Conservation (phyloP, 2,888 invertebrate genomes). For the Ophion obscuratus region DNA sequence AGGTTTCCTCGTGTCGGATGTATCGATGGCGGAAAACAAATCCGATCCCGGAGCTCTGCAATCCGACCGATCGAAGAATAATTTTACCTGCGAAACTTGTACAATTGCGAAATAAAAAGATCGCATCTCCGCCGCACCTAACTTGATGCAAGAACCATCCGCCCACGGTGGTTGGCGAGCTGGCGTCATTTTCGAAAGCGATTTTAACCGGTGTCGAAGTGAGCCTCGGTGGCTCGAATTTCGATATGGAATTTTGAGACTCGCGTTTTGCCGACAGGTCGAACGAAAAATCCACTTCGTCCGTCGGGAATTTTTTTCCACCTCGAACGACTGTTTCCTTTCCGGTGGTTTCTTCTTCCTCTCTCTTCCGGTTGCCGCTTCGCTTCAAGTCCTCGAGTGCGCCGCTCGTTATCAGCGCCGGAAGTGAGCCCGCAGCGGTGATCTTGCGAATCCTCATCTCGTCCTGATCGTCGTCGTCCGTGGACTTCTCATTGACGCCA, state of each 20-base stretch:
- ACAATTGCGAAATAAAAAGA: background rate
- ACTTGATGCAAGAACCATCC: slow-evolving; percentile 71
- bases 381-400: slow-evolving; percentile 42
- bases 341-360: slow-evolving; percentile 67
- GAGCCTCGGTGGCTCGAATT: slow-evolving; percentile 52
- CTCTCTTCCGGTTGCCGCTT: slow-evolving; percentile 38
- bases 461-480: slow-evolving; percentile 37
- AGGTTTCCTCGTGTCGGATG: slow-evolving; percentile 20
- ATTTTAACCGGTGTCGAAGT: slow-evolving; percentile 71
- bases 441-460: slow-evolving; percentile 51
- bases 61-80: slow-evolving; percentile 4
- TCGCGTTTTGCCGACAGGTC: slow-evolving; percentile 50
- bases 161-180: slow-evolving; percentile 70
- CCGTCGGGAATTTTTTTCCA: slow-evolving; percentile 74
- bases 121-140: slow-evolving; percentile 41
- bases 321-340: slow-evolving; percentile 74
- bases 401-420: slow-evolving; percentile 62
- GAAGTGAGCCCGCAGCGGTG: slow-evolving; percentile 71
- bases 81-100: background rate
- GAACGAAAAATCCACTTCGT: slow-evolving; percentile 66
- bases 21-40: slow-evolving; percentile 18
- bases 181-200: slow-evolving; percentile 66
- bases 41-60: slow-evolving; percentile 47
- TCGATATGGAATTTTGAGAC: slow-evolving; percentile 39
- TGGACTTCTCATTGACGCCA: slow-evolving; percentile 55